phyloP scores from a whole-genome alignment of 1,140 invertebrate species.

The Drosophila ironensis region DNA sequence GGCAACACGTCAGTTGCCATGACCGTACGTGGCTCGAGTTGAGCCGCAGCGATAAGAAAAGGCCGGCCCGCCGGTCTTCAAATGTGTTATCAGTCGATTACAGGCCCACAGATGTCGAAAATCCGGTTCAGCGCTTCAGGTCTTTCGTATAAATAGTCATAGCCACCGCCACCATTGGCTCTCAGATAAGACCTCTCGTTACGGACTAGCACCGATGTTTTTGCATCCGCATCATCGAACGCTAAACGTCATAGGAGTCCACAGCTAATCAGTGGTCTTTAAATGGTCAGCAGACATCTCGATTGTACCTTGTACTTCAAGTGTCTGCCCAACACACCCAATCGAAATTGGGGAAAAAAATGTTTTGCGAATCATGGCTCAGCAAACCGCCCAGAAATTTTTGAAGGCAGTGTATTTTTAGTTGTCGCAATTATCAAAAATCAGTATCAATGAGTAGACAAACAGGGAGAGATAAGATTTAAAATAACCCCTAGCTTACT shows the following conservation, averaged over 20 bases:
- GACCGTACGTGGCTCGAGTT: conserved; percentile 20
- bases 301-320: conserved; percentile 13
- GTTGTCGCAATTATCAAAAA: conserved; percentile 24
- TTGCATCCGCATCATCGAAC: conserved; percentile 53
- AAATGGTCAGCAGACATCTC: conserved; percentile 15
- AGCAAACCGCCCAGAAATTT: background rate
- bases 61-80: conserved; percentile 28
- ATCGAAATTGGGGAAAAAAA: background rate
- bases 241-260: conserved; percentile 9
- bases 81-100: conserved; percentile 44
- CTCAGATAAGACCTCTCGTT: conserved; percentile 23
- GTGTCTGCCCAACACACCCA: conserved; percentile 4
- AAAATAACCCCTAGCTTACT: background rate
- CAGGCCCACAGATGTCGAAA: conserved; percentile 10
- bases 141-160: conserved; percentile 36
- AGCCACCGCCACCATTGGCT: no score
- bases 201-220: background rate
- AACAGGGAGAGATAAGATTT: conserved; percentile 43
- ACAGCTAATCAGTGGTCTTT: background rate
- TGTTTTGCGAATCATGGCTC: background rate
- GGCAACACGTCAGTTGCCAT: conserved; percentile 7
- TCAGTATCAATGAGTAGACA: conserved; percentile 29
- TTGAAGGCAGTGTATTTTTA: background rate
- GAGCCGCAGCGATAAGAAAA: conserved; percentile 15
- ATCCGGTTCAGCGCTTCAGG: conserved; percentile 55